Evolutionary conservation across 1,140 invertebrate species (phyloP).

Genomic region (Meloidogyne chitwoodi): DNA sequence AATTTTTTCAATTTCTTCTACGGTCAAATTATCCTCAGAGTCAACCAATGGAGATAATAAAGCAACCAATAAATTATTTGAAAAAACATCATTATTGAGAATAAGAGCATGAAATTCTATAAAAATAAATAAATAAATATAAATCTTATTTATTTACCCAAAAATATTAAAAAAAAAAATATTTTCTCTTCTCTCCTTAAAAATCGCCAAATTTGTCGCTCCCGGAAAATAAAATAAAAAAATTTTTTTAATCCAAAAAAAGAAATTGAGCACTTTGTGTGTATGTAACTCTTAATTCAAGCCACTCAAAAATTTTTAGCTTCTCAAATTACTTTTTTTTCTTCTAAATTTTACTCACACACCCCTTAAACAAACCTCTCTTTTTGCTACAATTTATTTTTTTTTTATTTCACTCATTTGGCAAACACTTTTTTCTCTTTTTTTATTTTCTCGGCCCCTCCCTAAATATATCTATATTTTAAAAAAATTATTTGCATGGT

Average conservation of each 20-base stretch:
- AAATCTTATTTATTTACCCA: background rate
- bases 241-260: background rate
- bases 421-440: background rate
- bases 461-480: too few relatives aligned
- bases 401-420: background rate
- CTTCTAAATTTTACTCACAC: background rate
- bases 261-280: background rate
- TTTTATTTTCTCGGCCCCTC: background rate
- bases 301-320: background rate
- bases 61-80: constrained; percentile 27
- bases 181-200: background rate
- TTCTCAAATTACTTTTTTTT: background rate
- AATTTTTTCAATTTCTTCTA: constrained; percentile 26
- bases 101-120: constrained; percentile 12
- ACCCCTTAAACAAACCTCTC: too few relatives aligned
- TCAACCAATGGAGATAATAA: constrained; percentile 26
- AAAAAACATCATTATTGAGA: background rate
- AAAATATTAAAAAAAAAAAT: background rate
- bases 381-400: too few relatives aligned
- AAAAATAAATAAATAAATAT: constrained; percentile 1
- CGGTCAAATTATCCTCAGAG: constrained; percentile 11
- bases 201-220: constrained; percentile 11
- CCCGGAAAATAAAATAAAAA: constrained; percentile 3
- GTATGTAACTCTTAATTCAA: background rate
- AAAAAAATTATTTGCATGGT: too few relatives aligned